Base-by-base conservation (phyloP, 92 coral and sea anemone species). In the Blastomussa wellsi region DNA sequence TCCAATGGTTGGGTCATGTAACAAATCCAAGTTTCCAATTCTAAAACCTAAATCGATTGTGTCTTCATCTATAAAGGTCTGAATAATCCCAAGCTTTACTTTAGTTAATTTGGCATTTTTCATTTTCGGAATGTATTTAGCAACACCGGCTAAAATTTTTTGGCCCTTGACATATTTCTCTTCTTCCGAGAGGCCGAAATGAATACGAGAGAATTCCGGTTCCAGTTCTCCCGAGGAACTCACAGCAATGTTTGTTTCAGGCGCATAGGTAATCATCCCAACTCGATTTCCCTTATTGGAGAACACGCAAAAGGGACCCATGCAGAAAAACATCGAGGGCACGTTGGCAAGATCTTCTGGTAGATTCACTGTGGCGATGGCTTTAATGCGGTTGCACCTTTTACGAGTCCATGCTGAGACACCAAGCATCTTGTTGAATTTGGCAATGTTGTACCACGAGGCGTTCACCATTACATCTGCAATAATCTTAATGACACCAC, bases 251-350 rank as follows among this genome's bases (percentile, higher is more conserved):
- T 92, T 92, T 42, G 93, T 92, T 11, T 82, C 93, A 3, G 88
- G 95, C 4, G 95, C 93, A 71, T 42, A 92, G 12, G 95, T 92
- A 24, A 92, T 75, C 90, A 90, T 82, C 0, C 91, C 95, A 1
- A 86, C 72, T 7, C 95, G 86, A 41, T 87, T 38, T 13, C 93
- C 95, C 60, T 90, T 88, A 89, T 92, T 92, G 11, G 86, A 84
- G 76, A 92, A 84, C 92, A 76, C 81, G 62, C 90, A 80, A 67
- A 69, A 82, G 8, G 95, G 89, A 0, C 95, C 93, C 88, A 87
- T 80, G 66, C 95, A 90, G 88, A 92, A 92, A n/a, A 92, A 90
- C 95, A 92, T 92, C 12, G 93, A 92, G 5, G 78, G 95, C 49
- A 74, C 13, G 51, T 90, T 28, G 42, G 36, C 36, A 77, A 90